phyloP scores from a whole-genome alignment of 2,888 invertebrate species.

The Brenthis daphne region DNA sequence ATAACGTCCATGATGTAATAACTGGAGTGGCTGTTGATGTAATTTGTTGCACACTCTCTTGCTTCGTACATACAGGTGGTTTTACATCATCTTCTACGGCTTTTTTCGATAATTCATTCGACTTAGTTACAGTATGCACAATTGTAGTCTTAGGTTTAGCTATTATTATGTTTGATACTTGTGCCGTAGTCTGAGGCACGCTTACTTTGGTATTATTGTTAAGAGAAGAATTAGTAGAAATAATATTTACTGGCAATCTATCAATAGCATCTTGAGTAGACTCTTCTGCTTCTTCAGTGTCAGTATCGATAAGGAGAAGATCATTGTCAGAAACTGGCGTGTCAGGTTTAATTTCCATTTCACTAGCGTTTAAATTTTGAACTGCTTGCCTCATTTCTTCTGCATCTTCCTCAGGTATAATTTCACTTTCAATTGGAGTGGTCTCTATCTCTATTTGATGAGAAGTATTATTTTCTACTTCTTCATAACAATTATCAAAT shows the following conservation, averaged over 20 bases:
- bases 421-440: slow-evolving; percentile 71
- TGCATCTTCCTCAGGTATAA: slow-evolving; percentile 87
- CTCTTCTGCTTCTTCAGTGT: slow-evolving; percentile 89
- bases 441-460: slow-evolving; percentile 73
- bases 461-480: slow-evolving; percentile 68
- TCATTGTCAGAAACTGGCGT: slow-evolving; percentile 93
- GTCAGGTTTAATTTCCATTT: slow-evolving; percentile 89
- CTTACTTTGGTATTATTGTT: slow-evolving; percentile 54
- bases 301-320: slow-evolving; percentile 92
- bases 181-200: slow-evolving; percentile 61
- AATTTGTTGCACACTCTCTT: slow-evolving; percentile 60
- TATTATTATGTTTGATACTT: slow-evolving; percentile 66
- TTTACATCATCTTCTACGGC: slow-evolving; percentile 59
- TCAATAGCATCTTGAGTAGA: slow-evolving; percentile 69
- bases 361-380: slow-evolving; percentile 88
- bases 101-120: slow-evolving; percentile 56
- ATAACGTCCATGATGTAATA: slow-evolving; percentile 81
- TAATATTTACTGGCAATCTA: slow-evolving; percentile 66
- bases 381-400: slow-evolving; percentile 93
- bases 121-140: slow-evolving; percentile 50
- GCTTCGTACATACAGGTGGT: slow-evolving; percentile 57
- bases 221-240: slow-evolving; percentile 59
- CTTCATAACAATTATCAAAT: slow-evolving; percentile 82
- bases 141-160: slow-evolving; percentile 67
- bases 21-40: slow-evolving; percentile 77